These are phyloP conservation scores for Patagioenas fasciata DNA, from an alignment of 2,113 vertebrate species.

Conservation along the genomic window DNA sequence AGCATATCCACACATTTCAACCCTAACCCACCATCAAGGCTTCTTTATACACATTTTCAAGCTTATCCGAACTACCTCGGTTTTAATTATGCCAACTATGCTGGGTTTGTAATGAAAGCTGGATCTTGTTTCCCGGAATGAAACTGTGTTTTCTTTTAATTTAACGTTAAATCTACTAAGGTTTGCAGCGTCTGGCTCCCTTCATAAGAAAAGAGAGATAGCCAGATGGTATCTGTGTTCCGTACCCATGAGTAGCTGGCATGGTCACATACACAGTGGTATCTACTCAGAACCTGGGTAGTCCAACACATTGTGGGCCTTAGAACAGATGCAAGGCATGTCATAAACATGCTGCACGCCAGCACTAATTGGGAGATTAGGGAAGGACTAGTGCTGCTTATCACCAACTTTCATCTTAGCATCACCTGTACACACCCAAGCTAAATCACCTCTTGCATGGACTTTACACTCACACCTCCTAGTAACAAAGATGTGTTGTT, in stretches of 20 bases:
- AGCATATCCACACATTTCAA: not conserved
- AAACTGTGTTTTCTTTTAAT: not conserved
- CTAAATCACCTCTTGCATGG: not conserved
- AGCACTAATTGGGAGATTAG: not conserved
- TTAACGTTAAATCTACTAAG: not conserved
- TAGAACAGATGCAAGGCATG: not conserved
- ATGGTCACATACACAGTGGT: not conserved
- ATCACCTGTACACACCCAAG: conserved; percentile 42
- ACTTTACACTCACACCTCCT: conserved; percentile 10
- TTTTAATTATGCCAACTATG: accelerated
- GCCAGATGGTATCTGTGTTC: not conserved
- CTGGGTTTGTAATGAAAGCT: not conserved
- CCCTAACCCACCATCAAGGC: not conserved
- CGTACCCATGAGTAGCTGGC: accelerated
- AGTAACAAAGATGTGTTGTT: conserved; percentile 7
- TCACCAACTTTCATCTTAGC: conserved; percentile 21
- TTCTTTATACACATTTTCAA: not conserved
- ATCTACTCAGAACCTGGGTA: not conserved
- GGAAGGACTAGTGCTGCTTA: not conserved
- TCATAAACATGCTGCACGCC: not conserved
- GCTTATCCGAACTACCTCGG: not conserved
- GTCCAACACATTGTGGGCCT: not conserved
- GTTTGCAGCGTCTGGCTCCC: not conserved
- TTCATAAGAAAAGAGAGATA: not conserved
- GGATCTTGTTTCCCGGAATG: not conserved